Conservation (phyloP, 2,113 vertebrate genomes). For the Cavia porcellus region DNA sequence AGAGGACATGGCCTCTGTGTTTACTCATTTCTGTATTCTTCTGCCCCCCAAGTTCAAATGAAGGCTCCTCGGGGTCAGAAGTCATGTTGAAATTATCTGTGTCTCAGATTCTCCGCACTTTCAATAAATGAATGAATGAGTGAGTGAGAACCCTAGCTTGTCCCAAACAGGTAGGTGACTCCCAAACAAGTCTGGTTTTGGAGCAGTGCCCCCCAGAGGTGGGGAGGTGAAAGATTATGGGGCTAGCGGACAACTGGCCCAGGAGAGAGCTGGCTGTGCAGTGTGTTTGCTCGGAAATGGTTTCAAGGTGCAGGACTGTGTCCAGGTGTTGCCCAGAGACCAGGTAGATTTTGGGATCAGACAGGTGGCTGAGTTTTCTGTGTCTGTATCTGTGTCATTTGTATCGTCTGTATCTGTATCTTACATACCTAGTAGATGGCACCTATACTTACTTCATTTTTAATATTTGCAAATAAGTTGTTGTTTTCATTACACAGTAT, state of each 20-base stretch:
- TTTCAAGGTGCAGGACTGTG: not conserved
- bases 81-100: not conserved
- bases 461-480: not conserved
- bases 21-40: not conserved
- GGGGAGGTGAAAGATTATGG: not conserved
- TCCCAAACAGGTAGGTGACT: not conserved
- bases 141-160: not conserved
- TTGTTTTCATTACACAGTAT: not conserved
- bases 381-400: not conserved
- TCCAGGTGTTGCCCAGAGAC: not conserved
- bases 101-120: not conserved
- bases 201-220: not conserved
- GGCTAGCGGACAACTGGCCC: not conserved
- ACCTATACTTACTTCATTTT: slow-evolving; percentile 29
- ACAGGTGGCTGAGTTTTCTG: not conserved
- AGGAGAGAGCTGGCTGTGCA: not conserved
- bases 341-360: not conserved
- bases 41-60: not conserved
- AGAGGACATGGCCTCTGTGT: not conserved
- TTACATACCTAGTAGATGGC: not conserved
- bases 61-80: not conserved
- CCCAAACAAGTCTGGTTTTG: not conserved
- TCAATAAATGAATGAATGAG: not conserved
- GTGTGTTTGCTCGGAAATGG: not conserved
- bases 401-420: not conserved